These are phyloP conservation scores for Halisarca cf. caerulea DNA, from an alignment of 37 sponge, comb jelly and placozoan species.

Conservation along the genomic window DNA sequence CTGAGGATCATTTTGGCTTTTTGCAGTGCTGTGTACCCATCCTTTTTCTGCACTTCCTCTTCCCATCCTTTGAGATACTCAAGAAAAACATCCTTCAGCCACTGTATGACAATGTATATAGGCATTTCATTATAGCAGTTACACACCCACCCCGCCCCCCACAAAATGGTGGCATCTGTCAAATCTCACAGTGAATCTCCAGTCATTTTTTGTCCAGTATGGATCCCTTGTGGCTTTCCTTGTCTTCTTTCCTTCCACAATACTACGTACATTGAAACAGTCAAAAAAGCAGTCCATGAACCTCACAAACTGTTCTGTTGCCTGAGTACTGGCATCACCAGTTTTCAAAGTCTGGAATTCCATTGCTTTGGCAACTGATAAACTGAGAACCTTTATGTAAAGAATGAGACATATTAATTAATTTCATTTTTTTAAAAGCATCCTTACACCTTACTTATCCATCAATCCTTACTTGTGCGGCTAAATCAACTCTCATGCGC, in stretches of 20 bases:
- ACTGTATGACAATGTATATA: too few relatives aligned
- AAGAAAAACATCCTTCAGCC: conserved; percentile 18
- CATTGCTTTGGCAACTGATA: conserved; percentile 38
- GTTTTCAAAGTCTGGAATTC: too few relatives aligned
- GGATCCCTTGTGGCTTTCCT: background rate
- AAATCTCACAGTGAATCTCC: background rate
- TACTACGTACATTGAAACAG: background rate
- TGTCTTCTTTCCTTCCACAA: conserved; percentile 1
- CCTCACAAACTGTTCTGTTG: background rate
- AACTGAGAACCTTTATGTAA: conserved; percentile 28
- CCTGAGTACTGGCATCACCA: background rate
- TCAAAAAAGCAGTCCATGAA: conserved; percentile 5
- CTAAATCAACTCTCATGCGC: conserved; percentile 2
- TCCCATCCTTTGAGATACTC: conserved; percentile 33
- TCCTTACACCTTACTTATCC: background rate
- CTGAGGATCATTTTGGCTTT: conserved; percentile 4
- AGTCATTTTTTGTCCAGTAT: background rate
- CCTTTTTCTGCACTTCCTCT: background rate
- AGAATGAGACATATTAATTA: too few relatives aligned
- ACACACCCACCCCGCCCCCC: too few relatives aligned
- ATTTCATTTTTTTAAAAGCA: background rate
- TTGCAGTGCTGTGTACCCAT: background rate
- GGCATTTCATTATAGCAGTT: too few relatives aligned
- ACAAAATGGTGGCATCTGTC: too few relatives aligned
- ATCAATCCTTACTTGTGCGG: background rate